Evolutionary conservation across 2,888 invertebrate species (phyloP).

Genomic region (Tetragonula carbonaria): DNA sequence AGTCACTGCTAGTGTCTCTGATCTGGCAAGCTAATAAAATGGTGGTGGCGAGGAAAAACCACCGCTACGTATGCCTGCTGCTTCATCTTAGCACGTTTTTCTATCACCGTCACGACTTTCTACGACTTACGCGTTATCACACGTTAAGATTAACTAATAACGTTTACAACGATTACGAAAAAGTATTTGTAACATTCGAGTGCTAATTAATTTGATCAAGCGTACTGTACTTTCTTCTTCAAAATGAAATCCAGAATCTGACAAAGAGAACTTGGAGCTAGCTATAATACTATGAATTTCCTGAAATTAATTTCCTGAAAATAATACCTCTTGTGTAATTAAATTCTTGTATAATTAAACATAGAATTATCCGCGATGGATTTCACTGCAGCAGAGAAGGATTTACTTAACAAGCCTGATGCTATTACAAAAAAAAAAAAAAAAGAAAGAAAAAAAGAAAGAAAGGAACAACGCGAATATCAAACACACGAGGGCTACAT

Average conservation of each 20-base stretch:
- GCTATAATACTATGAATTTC: too few relatives aligned
- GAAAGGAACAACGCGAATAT: neutral
- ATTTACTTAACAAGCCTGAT: neutral
- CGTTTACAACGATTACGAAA: neutral
- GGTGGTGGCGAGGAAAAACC: fast-evolving
- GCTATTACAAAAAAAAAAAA: neutral
- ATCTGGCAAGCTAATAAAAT: neutral
- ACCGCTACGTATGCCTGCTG: neutral
- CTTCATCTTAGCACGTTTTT: neutral
- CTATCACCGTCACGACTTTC: neutral
- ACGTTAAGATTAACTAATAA: neutral
- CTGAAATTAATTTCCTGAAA: too few relatives aligned
- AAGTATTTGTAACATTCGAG: neutral
- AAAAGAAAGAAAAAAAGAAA: too few relatives aligned
- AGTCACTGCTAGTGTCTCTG: neutral
- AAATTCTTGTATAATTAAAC: neutral
- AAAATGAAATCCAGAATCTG: too few relatives aligned
- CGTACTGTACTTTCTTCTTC: too few relatives aligned
- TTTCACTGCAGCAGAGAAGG: neutral
- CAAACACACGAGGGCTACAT: conserved; percentile 40
- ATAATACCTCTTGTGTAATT: too few relatives aligned
- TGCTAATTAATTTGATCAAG: too few relatives aligned
- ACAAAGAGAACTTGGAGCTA: too few relatives aligned
- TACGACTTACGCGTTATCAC: neutral
- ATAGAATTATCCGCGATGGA: neutral